Evolutionary conservation across 2,113 vertebrate species (phyloP), one percentile per base, ranked within the genome.

Genomic region (Sialia sialis): DNA sequence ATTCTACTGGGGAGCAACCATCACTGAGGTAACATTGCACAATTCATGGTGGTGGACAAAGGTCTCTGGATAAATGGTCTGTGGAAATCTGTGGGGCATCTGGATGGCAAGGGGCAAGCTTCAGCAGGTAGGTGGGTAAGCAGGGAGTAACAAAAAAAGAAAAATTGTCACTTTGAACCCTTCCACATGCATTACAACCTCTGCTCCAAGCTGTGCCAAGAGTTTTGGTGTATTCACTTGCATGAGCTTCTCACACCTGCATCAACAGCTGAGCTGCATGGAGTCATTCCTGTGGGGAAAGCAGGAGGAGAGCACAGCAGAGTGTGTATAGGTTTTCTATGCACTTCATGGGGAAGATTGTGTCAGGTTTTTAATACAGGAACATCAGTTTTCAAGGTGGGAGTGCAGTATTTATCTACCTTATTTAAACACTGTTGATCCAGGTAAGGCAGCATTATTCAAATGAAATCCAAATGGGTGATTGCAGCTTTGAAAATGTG

Each of bases 251-350:
- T 88, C 15, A 44, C 60, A 38, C 1, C 43, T 6, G 4, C 38
- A 44, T 19, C n/a, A 29, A 44, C n/a, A 21, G 49, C 32, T 84
- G 5, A 18, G 41, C 52, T 54, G 43, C 34, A 36, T 0, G 0
- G 38, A 39, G 20, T 54, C 46, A 46, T 62, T 90, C 68, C 48
- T 26, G 3, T 11, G 27, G 44, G 18, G 14, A 30, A 73, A 7
- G 87, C 36, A 49, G 20, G 5, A 86, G 22, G 44, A 7, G 12
- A 38, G 27, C 46, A 38, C 54, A 68, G 22, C 55, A 52, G 11
- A 41, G 34, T 13, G 8, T 29, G 14, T 7, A 0, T 29, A 17
- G 7, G 14, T 63, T 79, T 80, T 74, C 67, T 58, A 0, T 68
- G 15, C 21, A n/a, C 14, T 59, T 34, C 20, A 13, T 1, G 0